phyloP scores from a whole-genome alignment of 2,797 vertebrate species.

The Nyctibius grandis region DNA sequence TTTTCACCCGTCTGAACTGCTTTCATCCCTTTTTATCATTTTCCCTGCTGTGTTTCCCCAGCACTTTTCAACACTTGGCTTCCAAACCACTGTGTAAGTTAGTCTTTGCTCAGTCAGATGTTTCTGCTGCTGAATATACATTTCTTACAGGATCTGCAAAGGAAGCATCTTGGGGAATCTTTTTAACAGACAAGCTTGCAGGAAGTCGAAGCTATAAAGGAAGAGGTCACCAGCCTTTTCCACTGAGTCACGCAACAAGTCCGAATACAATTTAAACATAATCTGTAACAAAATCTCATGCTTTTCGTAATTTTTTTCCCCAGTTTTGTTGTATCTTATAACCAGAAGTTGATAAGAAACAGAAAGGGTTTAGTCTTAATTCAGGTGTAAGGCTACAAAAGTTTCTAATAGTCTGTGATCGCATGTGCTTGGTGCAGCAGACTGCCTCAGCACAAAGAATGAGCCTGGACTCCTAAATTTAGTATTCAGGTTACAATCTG shows the following conservation, averaged over 20 bases:
- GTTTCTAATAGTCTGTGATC: background rate
- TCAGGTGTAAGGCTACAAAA: background rate
- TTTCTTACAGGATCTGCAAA: conserved; percentile 12
- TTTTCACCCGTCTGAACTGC: background rate
- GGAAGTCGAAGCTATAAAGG: conserved; percentile 7
- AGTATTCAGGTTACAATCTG: background rate
- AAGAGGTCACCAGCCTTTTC: conserved; percentile 20
- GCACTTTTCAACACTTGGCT: conserved; percentile 52
- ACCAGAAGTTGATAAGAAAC: background rate
- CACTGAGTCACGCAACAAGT: background rate
- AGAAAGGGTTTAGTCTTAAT: background rate
- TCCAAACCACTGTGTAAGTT: conserved; percentile 43
- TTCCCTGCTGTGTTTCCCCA: conserved; percentile 10
- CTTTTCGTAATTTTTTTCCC: background rate
- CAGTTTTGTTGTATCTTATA: background rate
- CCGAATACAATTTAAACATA: background rate
- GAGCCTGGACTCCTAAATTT: background rate
- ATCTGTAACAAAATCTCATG: background rate
- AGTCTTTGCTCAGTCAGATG: conserved; percentile 46
- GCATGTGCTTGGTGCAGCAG: background rate
- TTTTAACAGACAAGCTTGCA: conserved; percentile 31
- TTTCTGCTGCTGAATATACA: conserved; percentile 40
- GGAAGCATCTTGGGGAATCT: conserved; percentile 15
- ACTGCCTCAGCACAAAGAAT: background rate
- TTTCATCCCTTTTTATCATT: conserved; percentile 21